Evolutionary conservation across 2,113 vertebrate species (phyloP).

Genomic region (Neodon shergylaensis): DNA sequence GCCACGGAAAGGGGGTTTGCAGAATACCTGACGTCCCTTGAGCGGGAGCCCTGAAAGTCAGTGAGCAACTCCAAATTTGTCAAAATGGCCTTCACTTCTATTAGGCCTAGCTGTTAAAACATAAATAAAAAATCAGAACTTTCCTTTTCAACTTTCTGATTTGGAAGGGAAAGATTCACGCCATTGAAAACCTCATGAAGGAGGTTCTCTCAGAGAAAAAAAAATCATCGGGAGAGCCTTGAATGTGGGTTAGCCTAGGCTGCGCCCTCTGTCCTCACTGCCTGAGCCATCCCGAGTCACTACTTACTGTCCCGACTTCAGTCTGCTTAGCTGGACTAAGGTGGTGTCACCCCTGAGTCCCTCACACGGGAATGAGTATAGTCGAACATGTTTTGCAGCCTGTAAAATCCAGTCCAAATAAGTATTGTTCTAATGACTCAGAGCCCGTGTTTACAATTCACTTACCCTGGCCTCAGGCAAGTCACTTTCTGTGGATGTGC

Average conservation of each 20-base stretch:
- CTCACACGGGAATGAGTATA: not conserved
- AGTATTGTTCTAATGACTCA: not conserved
- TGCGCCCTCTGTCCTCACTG: not conserved
- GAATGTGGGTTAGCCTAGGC: not conserved
- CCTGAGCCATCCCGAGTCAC: not conserved
- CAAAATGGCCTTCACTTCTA: not conserved
- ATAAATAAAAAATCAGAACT: not conserved
- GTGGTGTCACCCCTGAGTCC: not conserved
- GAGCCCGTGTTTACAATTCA: not conserved
- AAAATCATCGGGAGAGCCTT: not conserved
- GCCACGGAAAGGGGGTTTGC: not conserved
- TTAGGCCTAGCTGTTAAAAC: not conserved
- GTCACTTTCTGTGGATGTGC: not conserved
- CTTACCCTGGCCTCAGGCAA: not conserved
- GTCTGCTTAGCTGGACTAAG: not conserved
- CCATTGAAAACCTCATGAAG: not conserved
- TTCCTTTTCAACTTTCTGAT: not conserved
- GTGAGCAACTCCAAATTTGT: not conserved
- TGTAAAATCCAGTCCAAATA: not conserved
- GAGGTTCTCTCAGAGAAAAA: not conserved
- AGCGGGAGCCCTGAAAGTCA: not conserved
- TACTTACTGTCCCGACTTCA: not conserved
- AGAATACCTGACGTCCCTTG: not conserved
- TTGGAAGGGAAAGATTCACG: not conserved
- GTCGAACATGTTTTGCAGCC: not conserved